Evolutionary conservation across 2,113 vertebrate genomes (phyloP).

Genomic region (Eulemur rufifrons): DNA sequence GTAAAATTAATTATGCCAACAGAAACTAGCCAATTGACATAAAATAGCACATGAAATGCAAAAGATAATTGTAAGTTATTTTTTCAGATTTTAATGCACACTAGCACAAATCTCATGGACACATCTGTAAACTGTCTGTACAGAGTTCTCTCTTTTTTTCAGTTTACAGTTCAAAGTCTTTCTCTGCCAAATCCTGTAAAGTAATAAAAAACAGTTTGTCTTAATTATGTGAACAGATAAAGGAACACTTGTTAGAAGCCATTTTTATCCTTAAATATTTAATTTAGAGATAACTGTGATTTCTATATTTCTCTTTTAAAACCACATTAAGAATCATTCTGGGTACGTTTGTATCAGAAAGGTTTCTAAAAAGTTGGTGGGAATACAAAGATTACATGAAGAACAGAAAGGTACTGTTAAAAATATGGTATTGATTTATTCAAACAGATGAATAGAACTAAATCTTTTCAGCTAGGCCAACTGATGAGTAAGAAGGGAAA

Average conservation of each 20-base stretch:
- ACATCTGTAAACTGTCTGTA: conserved; percentile 73
- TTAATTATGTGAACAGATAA: conserved; percentile 16
- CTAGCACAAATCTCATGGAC: conserved; percentile 52
- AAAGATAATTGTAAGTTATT: conserved; percentile 58
- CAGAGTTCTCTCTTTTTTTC: conserved; percentile 54
- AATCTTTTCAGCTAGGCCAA: conserved; percentile 56
- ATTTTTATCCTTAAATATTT: neutral
- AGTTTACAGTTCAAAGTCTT: conserved; percentile 56
- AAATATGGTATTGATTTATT: conserved; percentile 65
- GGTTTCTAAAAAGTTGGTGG: neutral
- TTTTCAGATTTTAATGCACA: conserved; percentile 46
- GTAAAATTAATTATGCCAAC: neutral
- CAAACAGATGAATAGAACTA: conserved; percentile 44
- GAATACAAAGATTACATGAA: neutral
- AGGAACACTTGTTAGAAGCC: neutral
- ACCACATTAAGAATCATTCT: neutral
- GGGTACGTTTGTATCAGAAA: neutral
- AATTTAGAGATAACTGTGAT: neutral
- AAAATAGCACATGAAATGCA: neutral
- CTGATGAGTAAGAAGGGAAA: conserved; percentile 62
- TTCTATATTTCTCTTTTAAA: neutral
- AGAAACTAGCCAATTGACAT: neutral
- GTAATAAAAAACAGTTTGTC: neutral
- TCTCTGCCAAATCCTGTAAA: conserved; percentile 45
- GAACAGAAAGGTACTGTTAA: conserved; percentile 19